Base-by-base conservation (phyloP, 2,888 invertebrate species). In the Tipula helvola region DNA sequence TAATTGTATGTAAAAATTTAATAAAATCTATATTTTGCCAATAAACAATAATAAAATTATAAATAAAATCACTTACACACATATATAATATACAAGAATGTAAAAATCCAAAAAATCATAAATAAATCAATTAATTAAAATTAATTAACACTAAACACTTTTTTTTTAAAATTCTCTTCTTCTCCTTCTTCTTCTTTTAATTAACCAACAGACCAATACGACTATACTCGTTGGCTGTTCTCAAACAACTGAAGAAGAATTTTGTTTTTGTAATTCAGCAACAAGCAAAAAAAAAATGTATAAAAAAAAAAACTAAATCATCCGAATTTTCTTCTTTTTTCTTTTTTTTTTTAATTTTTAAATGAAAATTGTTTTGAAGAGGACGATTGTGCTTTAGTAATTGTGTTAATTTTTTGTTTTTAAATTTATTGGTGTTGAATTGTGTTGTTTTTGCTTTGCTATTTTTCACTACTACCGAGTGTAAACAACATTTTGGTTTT, bases 231-330 rank as follows among this genome's bases (percentile, higher is more conserved):
- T 86, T 87, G 86, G 87, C 87, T 86, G 52, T 86, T 87, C 87
- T 87, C 87, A 87, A 87, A 87, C 87, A 87, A 87, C 87, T 87
- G 87, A 87, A 71, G 71, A 71, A 71, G 71, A 16, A 83, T 71
- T 71, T 71, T 71, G 71, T 71, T 71, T 71, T 71, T 71, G 71
- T 71, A 71, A 71, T 71, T 41, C 86, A 84, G 41, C 36, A 84
- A 84, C 36, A 84, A 84, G 41, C 41, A 16, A 84, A 84, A 84
- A 39, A 41, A 36, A 84, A 84, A 84, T 36, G 12, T 84, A 36
- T 3, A 8, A 39, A 84, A 84, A 71, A 71, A 71, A 71, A 71
- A 71, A 71, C 71, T 28, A 71, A 71, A 71, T 28, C 71, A 71
- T 71, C n/a, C 84, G 41, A 84, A 84, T 41, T 84, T 84, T 84